A percentile compares a stretch with the other conserved stretches of the same genome.
Conservation (phyloP, 2,797 vertebrate genomes). For the Esox lucius region DNA sequence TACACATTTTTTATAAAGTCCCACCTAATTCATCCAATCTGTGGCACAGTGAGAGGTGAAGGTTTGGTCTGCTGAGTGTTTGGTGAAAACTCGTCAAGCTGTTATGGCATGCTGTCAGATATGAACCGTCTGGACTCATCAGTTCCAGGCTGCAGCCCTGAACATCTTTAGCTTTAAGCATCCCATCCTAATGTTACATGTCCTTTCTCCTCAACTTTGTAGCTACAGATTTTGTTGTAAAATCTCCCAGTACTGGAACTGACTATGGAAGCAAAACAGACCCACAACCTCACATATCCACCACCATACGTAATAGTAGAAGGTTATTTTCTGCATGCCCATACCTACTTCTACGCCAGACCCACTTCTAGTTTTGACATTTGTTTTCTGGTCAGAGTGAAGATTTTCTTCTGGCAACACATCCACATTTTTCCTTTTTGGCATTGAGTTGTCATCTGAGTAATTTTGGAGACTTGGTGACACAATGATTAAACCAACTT, state of each 20-base stretch:
- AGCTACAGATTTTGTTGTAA: neutral
- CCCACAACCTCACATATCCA: no score
- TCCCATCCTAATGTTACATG: conserved; percentile 37
- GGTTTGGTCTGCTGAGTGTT: neutral
- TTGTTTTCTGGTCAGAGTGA: no score
- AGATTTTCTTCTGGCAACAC: no score
- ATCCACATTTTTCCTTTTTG: no score
- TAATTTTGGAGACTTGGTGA: no score
- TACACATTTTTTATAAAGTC: conserved; percentile 24
- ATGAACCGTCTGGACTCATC: conserved; percentile 23
- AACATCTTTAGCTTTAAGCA: conserved; percentile 45
- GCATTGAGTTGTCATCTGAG: no score
- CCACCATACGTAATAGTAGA: no score
- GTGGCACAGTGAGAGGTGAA: neutral
- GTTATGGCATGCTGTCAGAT: conserved; percentile 35
- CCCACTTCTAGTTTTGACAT: no score
- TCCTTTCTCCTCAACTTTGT: neutral
- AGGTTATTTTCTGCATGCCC: no score
- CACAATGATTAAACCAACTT: no score
- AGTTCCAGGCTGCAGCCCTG: conserved; percentile 16
- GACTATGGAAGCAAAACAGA: neutral
- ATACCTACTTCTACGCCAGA: no score
- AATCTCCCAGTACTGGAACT: no score
- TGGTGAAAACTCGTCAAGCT: conserved; percentile 30
- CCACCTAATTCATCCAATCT: conserved; percentile 28